phyloP scores from a whole-genome alignment of 2,888 invertebrate genomes.

The Eurois occulta region DNA sequence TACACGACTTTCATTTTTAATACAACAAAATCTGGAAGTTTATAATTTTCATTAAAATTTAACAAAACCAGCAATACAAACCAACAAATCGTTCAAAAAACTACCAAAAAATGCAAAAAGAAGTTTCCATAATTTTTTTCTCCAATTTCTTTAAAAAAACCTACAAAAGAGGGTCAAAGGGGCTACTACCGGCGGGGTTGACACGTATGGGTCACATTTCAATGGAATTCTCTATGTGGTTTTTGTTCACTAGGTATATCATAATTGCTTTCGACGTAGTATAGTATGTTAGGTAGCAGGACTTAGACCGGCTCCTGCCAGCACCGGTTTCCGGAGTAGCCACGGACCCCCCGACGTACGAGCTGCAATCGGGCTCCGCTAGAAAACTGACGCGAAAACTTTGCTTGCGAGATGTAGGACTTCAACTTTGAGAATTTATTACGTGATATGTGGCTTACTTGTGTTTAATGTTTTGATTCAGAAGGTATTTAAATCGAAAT shows the following conservation, averaged over 20 bases:
- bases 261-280: slow-evolving; percentile 20
- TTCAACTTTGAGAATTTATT: slow-evolving; percentile 9
- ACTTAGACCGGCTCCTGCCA: slow-evolving; percentile 50
- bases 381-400: neutral
- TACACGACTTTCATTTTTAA: no score
- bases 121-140: neutral
- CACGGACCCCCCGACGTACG: slow-evolving; percentile 38
- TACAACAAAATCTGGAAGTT: neutral
- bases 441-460: fast-evolving
- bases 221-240: neutral
- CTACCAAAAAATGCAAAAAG: neutral
- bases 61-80: neutral
- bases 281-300: slow-evolving; percentile 12
- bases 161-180: slow-evolving; percentile 45
- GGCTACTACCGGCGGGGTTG: slow-evolving; percentile 47
- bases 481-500: neutral
- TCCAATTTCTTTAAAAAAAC: neutral
- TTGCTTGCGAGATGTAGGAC: slow-evolving; percentile 36
- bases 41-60: neutral
- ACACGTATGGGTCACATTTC: slow-evolving; percentile 21
- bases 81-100: neutral
- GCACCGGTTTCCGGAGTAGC: slow-evolving; percentile 49
- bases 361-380: neutral
- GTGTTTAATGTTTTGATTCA: neutral
- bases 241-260: neutral